Evolutionary conservation across 1,140 invertebrate genomes (phyloP), one percentile per base, ranked within the genome.

Genomic region (Heliconius hermathena): DNA sequence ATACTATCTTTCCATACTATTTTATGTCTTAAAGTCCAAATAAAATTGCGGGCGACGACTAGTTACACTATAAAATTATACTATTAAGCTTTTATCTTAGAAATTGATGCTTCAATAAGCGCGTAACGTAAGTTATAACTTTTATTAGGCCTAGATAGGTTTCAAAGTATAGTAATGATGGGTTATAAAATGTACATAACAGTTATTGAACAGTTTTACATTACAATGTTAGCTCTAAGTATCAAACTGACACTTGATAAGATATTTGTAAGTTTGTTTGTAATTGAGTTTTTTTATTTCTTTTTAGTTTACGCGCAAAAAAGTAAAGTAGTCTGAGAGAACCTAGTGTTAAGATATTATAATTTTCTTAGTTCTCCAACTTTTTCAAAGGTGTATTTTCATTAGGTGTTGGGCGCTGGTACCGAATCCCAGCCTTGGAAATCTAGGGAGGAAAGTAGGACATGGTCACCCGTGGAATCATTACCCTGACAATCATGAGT

Each of bases 101-200:
- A 66, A 66, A 66, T 26, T 13, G 60, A 66, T 66, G 22, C 9
- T 26, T 66, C 22, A 66, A 29, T 66, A 66, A 66, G 54, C 54
- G 20, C 8, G 60, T 66, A 66, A 66, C 22, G 3, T 26, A 16
- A 66, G 4, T 66, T 66, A 22, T 66, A 66, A 57, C 22, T 29
- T 66, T 66, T 9, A 66, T 66, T 22, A 66, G 22, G 20, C 22
- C 22, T 66, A 66, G 11, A 11, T 66, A 66, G 22, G 22, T 66
- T 66, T 66, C 60, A 26, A 29, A 66, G 60, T 66, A 26, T 26
- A 26, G 60, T 26, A 66, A 66, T 66, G 60, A 66, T 66, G n/a
- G 60, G 9, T 29, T 66, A n/a, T 66, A 66, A 66, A 57, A 66
- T 26, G 22, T 26, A 16, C 22, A 66, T 66, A 66, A 66, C 29